A percentile compares a stretch with the other conserved stretches of the same genome.
Conservation (phyloP, 1,140 invertebrate species). For the Rhopalosiphum padi region DNA sequence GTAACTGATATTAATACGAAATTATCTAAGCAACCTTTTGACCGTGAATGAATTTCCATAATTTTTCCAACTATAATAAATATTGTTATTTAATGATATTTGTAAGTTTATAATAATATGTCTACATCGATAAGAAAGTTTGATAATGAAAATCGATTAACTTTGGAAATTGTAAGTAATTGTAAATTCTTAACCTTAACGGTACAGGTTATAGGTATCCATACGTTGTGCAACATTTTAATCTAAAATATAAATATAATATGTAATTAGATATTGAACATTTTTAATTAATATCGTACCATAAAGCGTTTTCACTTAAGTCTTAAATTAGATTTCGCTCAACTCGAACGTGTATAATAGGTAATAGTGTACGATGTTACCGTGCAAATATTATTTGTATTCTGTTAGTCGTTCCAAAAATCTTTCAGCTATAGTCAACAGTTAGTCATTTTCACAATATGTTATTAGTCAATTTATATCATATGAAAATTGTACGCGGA, state of each 20-base stretch:
- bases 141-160: not conserved
- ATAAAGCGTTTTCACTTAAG: not conserved
- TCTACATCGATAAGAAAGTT: not conserved
- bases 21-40: not conserved
- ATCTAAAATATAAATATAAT: not conserved
- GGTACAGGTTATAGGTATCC: not conserved
- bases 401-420: not conserved
- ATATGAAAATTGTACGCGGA: not conserved
- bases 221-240: not conserved
- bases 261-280: not conserved
- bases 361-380: not conserved
- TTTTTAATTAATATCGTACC: not conserved
- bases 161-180: not conserved
- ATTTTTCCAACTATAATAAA: not conserved
- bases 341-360: not conserved
- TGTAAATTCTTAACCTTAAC: not conserved
- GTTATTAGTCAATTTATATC: not conserved
- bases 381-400: not conserved
- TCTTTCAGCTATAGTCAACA: not conserved
- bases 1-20: not conserved
- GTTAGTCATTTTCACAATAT: conserved; percentile 4
- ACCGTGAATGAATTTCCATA: not conserved
- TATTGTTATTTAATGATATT: not conserved
- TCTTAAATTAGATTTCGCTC: not conserved
- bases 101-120: not conserved